Conservation (phyloP, 2,888 invertebrate genomes). For the Halictus quadricinctus region DNA sequence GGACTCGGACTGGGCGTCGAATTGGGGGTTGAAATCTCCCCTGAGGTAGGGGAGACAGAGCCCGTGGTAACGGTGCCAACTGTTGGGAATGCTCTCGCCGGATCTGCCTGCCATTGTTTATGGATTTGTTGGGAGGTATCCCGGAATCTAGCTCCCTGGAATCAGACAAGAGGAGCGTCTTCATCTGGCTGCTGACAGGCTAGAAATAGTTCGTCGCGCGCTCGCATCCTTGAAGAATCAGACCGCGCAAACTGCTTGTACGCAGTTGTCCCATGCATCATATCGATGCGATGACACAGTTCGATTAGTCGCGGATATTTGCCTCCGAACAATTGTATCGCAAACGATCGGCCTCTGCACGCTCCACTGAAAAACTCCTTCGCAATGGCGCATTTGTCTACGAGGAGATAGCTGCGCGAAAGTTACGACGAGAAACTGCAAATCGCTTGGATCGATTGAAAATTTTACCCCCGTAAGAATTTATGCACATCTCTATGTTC, state of each 20-base stretch:
- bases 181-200: neutral
- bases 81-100: constrained; percentile 79
- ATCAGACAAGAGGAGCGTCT: constrained; percentile 27
- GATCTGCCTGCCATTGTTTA: constrained; percentile 86
- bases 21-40: constrained; percentile 75
- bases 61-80: constrained; percentile 73
- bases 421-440: neutral
- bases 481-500: neutral
- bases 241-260: constrained; percentile 51
- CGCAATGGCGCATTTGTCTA: constrained; percentile 37
- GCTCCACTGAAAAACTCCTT: constrained; percentile 55
- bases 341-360: constrained; percentile 56
- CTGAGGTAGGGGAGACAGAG: constrained; percentile 69
- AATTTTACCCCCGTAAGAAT: neutral
- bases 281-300: constrained; percentile 64
- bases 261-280: constrained; percentile 17
- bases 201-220: constrained; percentile 19
- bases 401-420: constrained; percentile 2
- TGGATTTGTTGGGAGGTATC: constrained; percentile 90
- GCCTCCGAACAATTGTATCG: constrained; percentile 70
- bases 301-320: constrained; percentile 75
- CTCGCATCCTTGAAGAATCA: constrained; percentile 66
- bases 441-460: neutral
- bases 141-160: constrained; percentile 86
- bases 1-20: constrained; percentile 80